Evolutionary conservation across 1,140 invertebrate genomes (phyloP), one percentile per base, ranked within the genome.

Genomic region (Trichonephila clavipes): DNA sequence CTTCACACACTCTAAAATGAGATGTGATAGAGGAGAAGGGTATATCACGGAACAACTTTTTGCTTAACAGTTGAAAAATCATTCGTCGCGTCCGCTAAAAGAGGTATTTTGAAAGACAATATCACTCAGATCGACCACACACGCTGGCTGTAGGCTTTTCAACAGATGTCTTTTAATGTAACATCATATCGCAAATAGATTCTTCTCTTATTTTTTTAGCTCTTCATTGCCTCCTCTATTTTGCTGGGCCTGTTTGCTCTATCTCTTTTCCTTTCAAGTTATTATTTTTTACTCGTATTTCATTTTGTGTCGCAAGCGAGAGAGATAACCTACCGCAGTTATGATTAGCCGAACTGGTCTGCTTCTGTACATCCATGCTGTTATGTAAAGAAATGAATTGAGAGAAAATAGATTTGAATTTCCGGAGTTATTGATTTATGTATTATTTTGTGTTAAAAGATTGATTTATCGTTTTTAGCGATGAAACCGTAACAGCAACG

Each of bases 111-210:
- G 89, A 91, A 91, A 91, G 89, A 91, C 59, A 59, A 83, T 61
- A 58, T 91, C 81, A n/a, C 77, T 83, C 89, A 83, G 1, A 44
- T 5, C 24, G 58, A 44, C 58, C 51, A 61, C 89, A 91, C 89
- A 91, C 89, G 72, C 40, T 18, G 77, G 28, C n/a, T 16, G 61
- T n/a, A 40, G 77, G 21, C 21, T 91, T 91, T 91, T 91, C 89
- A 91, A 91, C 89, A 83, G 61, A 83, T 83, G 89, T 77, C 89
- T 91, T 91, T 90, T 91, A 91, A 91, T 91, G 89, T 91, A 91
- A 91, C 59, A 58, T 83, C 59, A 91, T 82, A 91, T 82, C 77
- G 81, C 77, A 91, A 83, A 91, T 90, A 64, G 77, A 59, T 24
- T 90, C 51, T 28, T 87, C 40, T 51, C 21, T 24, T 58, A 7